These are phyloP conservation scores for Ariopsis seemanni DNA, from an alignment of 2,113 vertebrate genomes.

Conservation along the genomic window DNA sequence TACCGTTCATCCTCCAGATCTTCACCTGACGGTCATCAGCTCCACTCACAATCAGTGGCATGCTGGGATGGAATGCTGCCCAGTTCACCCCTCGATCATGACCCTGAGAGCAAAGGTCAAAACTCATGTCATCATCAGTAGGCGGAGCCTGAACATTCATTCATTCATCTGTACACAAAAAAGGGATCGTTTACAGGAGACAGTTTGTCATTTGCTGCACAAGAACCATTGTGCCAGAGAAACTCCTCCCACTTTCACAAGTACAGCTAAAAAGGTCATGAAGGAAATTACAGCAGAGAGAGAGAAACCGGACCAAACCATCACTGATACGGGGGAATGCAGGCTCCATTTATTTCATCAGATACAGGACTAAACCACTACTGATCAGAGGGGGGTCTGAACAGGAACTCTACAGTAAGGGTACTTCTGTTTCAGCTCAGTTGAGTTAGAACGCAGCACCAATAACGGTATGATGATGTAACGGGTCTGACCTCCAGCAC, in stretches of 20 bases:
- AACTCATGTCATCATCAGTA: neutral
- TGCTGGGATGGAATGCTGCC: conserved; percentile 95
- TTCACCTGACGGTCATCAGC: conserved; percentile 96
- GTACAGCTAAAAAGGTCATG: neutral
- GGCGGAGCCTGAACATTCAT: neutral
- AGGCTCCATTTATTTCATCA: too few relatives aligned
- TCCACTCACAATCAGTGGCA: conserved; percentile 96
- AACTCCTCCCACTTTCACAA: neutral
- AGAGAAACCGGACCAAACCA: too few relatives aligned
- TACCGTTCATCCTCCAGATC: conserved; percentile 98
- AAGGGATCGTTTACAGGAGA: neutral
- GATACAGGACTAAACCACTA: neutral
- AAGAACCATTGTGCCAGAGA: neutral
- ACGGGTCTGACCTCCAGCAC: conserved; percentile 83
- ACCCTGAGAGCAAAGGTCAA: conserved; percentile 68
- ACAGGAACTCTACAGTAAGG: neutral
- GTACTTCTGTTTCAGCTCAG: neutral
- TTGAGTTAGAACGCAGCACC: neutral
- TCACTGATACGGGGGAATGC: too few relatives aligned
- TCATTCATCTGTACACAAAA: neutral
- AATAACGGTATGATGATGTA: neutral
- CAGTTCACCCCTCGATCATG: conserved; percentile 96
- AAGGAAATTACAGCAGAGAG: neutral
- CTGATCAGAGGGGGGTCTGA: neutral
- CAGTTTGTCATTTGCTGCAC: neutral